Evolutionary conservation across 2,888 invertebrate species (phyloP), one percentile per base, ranked within the genome.

Genomic region (Hirudinaria manillensis): DNA sequence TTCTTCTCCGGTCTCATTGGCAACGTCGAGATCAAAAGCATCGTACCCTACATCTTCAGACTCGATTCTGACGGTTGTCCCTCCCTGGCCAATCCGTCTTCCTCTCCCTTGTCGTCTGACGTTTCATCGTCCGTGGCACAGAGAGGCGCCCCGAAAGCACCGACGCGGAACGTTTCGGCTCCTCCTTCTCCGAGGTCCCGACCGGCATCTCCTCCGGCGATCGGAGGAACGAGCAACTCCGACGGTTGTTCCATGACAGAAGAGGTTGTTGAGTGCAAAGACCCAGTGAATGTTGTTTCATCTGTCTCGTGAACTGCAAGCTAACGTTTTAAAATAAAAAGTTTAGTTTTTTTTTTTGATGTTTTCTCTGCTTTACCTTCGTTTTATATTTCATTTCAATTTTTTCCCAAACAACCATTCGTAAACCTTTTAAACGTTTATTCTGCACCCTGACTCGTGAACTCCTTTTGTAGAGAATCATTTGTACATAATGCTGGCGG

Each of bases 11-110:
- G 93, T 82, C 89, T 96, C 77, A 91, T 94, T 81, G 92, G 93
- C 67, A 93, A 94, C 85, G 92, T 97, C 81, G 93, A 94, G 87
- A 94, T 98, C 77, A 94, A 97, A 83, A 93, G 92, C 83, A 92
- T 97, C 80, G 92, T 98, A 85, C 96, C 96, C 38, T 94, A 88
- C 81, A 91, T 98, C 83, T 88, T 98, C 80, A 91, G 89, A 78
- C 89, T 88, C 88, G 88, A 85, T 77, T 83, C 84, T 0, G 82
- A 83, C 1, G 84, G 84, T 77, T 85, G 84, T 76, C 55, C 56
- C 27, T 19, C 74, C 7, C 61, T 76, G 56, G 36, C 68, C 45
- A 55, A 61, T 19, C n/a, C 67, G 2, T 34, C 68, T 19, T 10
- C 68, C 27, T n/a, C 36, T 29, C 68, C 68, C 16, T 68, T 32